Percentiles rank a stretch among this genome's conserved stretches.
These are phyloP conservation scores for Spheniscus humboldti DNA, from an alignment of 2,797 vertebrate genomes.

Conservation along the genomic window DNA sequence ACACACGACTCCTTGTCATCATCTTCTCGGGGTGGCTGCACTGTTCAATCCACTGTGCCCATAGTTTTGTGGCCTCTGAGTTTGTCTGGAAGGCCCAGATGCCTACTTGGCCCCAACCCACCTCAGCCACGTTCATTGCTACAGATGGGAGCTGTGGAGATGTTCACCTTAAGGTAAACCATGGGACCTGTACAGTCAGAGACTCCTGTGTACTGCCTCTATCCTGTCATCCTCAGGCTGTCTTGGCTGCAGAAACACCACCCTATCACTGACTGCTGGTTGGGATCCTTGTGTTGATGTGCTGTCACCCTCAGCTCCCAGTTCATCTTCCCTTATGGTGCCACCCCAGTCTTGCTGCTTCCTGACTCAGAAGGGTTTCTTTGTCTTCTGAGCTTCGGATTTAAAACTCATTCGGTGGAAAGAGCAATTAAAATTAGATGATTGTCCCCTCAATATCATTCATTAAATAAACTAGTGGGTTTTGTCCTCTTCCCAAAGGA, in stretches of 20 bases:
- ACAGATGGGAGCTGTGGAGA: not conserved
- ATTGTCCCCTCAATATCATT: not conserved
- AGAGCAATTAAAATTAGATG: not conserved
- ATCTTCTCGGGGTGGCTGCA: rapidly evolving
- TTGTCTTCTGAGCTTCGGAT: not conserved
- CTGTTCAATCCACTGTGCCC: not conserved
- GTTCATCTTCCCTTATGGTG: not conserved
- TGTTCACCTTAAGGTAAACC: not conserved
- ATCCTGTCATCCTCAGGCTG: not conserved
- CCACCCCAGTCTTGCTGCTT: not conserved
- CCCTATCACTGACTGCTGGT: not conserved
- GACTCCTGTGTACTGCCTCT: rapidly evolving
- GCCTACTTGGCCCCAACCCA: rapidly evolving
- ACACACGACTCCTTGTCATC: not conserved
- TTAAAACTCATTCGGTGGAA: not conserved
- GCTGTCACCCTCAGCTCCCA: not conserved
- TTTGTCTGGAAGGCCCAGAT: not conserved
- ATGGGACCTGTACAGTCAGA: not conserved
- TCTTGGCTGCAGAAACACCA: not conserved
- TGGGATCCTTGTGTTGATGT: not conserved
- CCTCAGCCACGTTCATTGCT: not conserved
- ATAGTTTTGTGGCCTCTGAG: not conserved
- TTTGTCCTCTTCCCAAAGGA: not conserved
- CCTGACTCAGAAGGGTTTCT: not conserved
- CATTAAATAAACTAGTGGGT: not conserved